phyloP scores from a whole-genome alignment of 2,888 invertebrate species.

The Muscina levida region DNA sequence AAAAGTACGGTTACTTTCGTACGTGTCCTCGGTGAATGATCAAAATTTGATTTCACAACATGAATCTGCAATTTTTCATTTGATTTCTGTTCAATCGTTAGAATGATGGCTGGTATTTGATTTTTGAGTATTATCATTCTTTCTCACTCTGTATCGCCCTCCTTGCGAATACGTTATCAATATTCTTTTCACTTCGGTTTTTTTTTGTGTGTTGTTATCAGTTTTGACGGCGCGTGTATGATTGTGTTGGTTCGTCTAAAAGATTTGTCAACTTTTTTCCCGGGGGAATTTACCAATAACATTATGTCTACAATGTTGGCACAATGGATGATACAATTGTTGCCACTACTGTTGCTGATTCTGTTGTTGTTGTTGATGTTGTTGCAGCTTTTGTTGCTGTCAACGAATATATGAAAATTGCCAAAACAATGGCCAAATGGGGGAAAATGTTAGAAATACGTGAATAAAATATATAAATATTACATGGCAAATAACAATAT shows the following conservation, averaged over 20 bases:
- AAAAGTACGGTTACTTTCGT: conserved; percentile 46
- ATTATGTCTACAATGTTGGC: conserved; percentile 55
- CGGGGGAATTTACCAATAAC: conserved; percentile 53
- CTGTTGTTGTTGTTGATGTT: conserved; percentile 32
- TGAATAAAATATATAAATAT: conserved; percentile 58
- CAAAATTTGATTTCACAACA: conserved; percentile 60
- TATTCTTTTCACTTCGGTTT: conserved; percentile 39
- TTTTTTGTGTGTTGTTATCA: conserved; percentile 9
- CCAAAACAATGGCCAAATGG: conserved; percentile 54
- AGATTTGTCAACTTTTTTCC: conserved; percentile 61
- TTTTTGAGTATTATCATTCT: conserved; percentile 49
- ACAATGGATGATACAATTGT: conserved; percentile 13
- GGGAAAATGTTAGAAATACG: conserved; percentile 53
- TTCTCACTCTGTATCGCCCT: background rate
- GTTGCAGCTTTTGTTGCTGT: too few species aligned
- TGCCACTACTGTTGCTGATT: background rate
- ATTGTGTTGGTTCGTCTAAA: conserved; percentile 39
- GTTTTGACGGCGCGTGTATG: background rate
- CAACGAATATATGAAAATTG: conserved; percentile 42
- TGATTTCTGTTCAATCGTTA: conserved; percentile 59
- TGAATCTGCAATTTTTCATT: conserved; percentile 63
- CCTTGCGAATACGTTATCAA: background rate
- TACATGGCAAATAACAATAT: conserved; percentile 29
- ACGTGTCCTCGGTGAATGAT: conserved; percentile 43
- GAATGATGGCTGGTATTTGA: conserved; percentile 58